Base-by-base conservation (phyloP, 2,113 vertebrate genomes). In the Hyperopisus bebe region DNA sequence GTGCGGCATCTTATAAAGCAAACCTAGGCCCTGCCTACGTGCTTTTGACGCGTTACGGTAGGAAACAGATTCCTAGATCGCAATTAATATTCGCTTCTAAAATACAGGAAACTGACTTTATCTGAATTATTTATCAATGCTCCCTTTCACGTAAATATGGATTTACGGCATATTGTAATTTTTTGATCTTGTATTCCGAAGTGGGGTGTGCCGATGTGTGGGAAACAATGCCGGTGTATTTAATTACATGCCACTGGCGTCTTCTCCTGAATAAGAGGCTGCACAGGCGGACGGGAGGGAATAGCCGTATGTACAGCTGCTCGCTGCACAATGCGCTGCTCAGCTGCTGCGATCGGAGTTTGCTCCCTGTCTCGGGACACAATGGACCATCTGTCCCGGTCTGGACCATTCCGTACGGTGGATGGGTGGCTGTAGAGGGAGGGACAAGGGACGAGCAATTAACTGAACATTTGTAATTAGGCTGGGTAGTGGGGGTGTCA, bases 341-440 rank as follows among this genome's bases (percentile, higher is more conserved):
- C 48, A 50, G 44, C 27, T 31, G 48, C 31, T 10, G 74, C 13
- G 77, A 66, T 44, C 58, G n/a, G 58, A n/a, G 55, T 50, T n/a
- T 3, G 53, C 77, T 42, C 7, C 7, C 31, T 55, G 77, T 58
- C 44, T 50, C 44, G 35, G 89, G 51, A 85, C 44, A 55, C 55
- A 90, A 86, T 70, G 15, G 35, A 53, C 44, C 89, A 90, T 86
- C 89, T 87, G 89, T 39, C 62, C 13, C 24, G 27, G 21, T 51
- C n/a, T 19, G 42, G 70, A 82, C n/a, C 0, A 53, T 39, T 58
- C 24, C 10, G 27, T 17, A 9, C 27, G 83, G 89, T 55, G 10
- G 48, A 66, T 53, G 27, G 70, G 88, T 55, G 10, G 5, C 50
- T 17, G 50, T 6, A 19, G 48, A 51, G 27, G 48, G 50, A 19